Base-by-base conservation (phyloP, 2,888 invertebrate species). In the Girardia tigrina region DNA sequence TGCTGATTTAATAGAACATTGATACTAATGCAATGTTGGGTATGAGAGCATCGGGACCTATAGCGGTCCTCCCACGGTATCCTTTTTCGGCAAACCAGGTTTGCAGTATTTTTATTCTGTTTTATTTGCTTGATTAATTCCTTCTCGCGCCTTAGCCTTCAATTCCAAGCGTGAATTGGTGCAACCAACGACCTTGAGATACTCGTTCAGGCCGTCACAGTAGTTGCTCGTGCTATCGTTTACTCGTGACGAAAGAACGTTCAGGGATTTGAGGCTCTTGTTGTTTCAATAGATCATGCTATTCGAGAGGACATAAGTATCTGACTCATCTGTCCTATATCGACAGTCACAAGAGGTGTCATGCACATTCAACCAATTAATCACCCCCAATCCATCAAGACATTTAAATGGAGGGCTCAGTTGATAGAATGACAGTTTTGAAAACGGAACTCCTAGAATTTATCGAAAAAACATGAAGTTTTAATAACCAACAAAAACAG, bases 141-240 rank as follows among this genome's bases (percentile, higher is more conserved):
- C 85, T 78, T 85, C 85, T 29, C 84, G 79, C 69, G 82, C 80
- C 77, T 83, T 79, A 70, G 80, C 80, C 27, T 86, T 86, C 75
- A 93, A 84, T 81, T 91, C 91, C 69, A 80, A 79, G 81, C 84
- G 84, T 77, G 79, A 80, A 78, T 84, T 82, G n/a, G 78, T 78
- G 79, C 84, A 84, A 2, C 79, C 78, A 29, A 81, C 80, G 74
- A 79, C 80, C 0, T 81, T 80, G 36, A 73, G 78, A 78, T 80
- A 83, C 78, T 88, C 88, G 82, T 88, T 88, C 71, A 86, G 84
- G 0, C 87, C 88, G 83, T 88, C 88, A 83, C 88, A 88, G 79
- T 88, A 88, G 82, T 94, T 92, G 86, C 94, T 94, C 79, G 93
- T 89, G 6, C 91, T 91, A 87, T 95, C 94, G 84, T 94, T 93